Percentiles rank a stretch among this genome's conserved stretches.
These are phyloP conservation scores for Mus pahari DNA, from an alignment of 2,113 vertebrate genomes.

Conservation along the genomic window DNA sequence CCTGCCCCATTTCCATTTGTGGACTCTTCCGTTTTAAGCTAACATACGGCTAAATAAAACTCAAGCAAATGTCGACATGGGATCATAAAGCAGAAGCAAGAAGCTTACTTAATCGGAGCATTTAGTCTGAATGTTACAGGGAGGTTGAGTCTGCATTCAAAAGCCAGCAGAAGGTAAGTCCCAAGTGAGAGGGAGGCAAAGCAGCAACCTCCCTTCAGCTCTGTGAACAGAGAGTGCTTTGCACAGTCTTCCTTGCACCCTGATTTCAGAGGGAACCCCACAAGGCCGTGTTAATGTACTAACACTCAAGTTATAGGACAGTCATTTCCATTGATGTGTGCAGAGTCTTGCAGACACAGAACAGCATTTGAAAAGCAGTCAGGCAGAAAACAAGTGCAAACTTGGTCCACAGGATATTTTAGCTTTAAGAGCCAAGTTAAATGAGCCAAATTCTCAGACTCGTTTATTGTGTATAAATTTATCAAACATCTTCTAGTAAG, in stretches of 20 bases:
- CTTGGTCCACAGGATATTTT: constrained; percentile 29
- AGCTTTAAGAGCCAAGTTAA: constrained; percentile 9
- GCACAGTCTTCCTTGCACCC: background rate
- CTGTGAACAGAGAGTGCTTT: background rate
- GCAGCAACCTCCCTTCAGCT: background rate
- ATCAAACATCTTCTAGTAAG: background rate
- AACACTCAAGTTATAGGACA: constrained; percentile 12
- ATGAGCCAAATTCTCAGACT: constrained; percentile 14
- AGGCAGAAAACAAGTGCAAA: constrained; percentile 21
- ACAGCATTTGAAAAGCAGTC: constrained; percentile 1
- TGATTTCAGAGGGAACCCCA: background rate
- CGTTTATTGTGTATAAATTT: background rate
- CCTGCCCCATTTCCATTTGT: background rate
- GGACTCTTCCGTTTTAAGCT: background rate
- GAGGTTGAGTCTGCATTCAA: background rate
- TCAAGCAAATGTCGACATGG: background rate
- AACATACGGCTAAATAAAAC: background rate
- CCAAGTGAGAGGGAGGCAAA: background rate
- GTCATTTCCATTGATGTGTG: background rate
- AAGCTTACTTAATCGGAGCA: background rate
- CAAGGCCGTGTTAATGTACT: background rate
- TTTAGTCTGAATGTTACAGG: background rate
- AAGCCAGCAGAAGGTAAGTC: background rate
- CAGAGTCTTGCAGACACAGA: background rate
- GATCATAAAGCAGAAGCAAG: background rate